phyloP scores from a whole-genome alignment of 2,888 invertebrate species.

The Cerceris rybyensis region DNA sequence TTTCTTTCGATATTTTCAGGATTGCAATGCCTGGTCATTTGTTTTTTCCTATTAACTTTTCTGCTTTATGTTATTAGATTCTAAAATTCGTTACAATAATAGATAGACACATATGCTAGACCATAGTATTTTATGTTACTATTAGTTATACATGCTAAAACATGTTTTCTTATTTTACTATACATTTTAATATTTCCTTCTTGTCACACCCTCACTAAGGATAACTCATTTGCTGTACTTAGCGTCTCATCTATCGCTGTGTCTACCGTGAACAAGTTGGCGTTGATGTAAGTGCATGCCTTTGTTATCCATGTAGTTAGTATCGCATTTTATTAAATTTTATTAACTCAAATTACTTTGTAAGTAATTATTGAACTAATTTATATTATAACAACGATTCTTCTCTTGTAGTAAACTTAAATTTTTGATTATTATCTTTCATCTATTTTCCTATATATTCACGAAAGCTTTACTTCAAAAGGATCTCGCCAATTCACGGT shows the following conservation, averaged over 20 bases:
- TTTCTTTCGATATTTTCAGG: conserved; percentile 4
- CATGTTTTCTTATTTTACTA: conserved; percentile 19
- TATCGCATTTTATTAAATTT: conserved; percentile 31
- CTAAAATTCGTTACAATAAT: conserved; percentile 11
- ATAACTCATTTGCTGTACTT: conserved; percentile 73
- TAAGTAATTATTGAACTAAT: conserved; percentile 15
- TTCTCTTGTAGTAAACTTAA: conserved; percentile 11
- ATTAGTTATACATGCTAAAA: conserved; percentile 9
- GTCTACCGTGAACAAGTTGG: conserved; percentile 75
- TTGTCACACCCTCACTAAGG: conserved; percentile 60
- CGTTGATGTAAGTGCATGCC: conserved; percentile 80
- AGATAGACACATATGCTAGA: not conserved
- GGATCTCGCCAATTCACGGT: conserved; percentile 67
- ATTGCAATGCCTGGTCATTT: conserved; percentile 15
- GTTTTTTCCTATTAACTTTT: conserved; percentile 15
- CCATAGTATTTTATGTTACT: not conserved
- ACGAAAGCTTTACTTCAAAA: conserved; percentile 51
- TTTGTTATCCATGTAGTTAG: conserved; percentile 44
- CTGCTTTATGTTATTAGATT: conserved; percentile 18
- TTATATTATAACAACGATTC: conserved; percentile 6
- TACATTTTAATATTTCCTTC: conserved; percentile 27
- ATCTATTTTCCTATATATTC: not conserved
- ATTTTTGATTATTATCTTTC: not conserved
- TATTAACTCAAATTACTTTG: conserved; percentile 31
- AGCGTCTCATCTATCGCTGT: conserved; percentile 78